A percentile compares a stretch with the other conserved stretches of the same genome.
Conservation (phyloP, 2,797 vertebrate genomes). For the Mormyrus proboscirostris region DNA sequence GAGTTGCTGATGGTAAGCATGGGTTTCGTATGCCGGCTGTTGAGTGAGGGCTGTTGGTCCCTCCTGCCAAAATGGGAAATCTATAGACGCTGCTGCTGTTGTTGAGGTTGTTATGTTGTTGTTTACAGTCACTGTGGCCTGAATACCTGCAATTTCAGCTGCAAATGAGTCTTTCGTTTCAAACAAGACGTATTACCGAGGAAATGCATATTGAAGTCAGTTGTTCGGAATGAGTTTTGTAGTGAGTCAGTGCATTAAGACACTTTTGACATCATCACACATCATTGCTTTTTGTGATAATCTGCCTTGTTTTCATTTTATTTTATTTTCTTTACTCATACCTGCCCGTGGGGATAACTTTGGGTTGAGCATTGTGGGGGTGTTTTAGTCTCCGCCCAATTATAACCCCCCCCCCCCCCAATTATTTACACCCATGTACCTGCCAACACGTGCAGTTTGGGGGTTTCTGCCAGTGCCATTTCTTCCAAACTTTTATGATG, state of each 20-base stretch:
- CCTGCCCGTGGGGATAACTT: not conserved
- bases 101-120: no score
- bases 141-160: not conserved
- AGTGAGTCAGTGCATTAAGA: not conserved
- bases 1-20: conserved; percentile 68
- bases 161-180: not conserved
- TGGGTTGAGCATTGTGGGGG: not conserved
- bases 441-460: not conserved
- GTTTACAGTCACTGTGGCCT: not conserved
- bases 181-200: not conserved
- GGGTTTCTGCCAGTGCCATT: not conserved
- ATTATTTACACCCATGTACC: not conserved
- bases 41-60: not conserved
- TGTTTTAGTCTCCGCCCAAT: not conserved
- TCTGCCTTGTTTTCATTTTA: not conserved
- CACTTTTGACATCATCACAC: not conserved
- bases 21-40: not conserved
- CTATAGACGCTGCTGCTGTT: not conserved
- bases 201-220: not conserved
- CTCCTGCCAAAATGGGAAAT: not conserved
- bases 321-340: not conserved
- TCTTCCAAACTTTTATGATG: not conserved
- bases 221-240: not conserved
- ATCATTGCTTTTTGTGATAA: not conserved
- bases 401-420: not conserved